Percentiles rank a stretch among this genome's conserved stretches.
Conservation (phyloP, 2,797 vertebrate species). For the Chrosomus eos region DNA sequence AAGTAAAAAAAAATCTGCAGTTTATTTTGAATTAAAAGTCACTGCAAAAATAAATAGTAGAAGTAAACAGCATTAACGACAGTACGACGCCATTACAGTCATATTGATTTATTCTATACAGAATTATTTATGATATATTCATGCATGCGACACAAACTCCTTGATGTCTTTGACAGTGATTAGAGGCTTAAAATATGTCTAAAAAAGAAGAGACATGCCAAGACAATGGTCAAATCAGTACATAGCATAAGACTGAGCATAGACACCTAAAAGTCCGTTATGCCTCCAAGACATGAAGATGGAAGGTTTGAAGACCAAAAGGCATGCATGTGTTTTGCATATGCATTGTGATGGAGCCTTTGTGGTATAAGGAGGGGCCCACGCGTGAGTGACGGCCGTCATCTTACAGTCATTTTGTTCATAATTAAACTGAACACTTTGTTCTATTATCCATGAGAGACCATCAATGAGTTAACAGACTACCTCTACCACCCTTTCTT, state of each 20-base stretch:
- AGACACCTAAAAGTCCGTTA: conserved; percentile 79
- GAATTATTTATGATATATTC: conserved; percentile 43
- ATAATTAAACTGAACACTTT: conserved; percentile 83
- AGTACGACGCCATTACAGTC: conserved; percentile 9
- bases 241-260: conserved; percentile 68
- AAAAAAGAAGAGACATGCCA: conserved; percentile 58
- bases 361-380: conserved; percentile 27
- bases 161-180: conserved; percentile 69
- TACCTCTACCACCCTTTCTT: conserved; percentile 62
- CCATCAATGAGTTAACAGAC: conserved; percentile 74
- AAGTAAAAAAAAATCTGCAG: conserved; percentile 83
- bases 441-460: conserved; percentile 85
- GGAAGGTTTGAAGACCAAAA: conserved; percentile 69
- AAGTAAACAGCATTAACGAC: conserved; percentile 58
- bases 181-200: conserved; percentile 62
- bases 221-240: conserved; percentile 66
- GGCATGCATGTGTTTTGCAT: conserved; percentile 76
- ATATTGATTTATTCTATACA: not conserved
- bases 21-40: conserved; percentile 87
- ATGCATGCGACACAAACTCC: conserved; percentile 55
- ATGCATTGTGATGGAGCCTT: conserved; percentile 64
- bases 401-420: conserved; percentile 83
- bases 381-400: conserved; percentile 50
- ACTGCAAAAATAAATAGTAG: conserved; percentile 83
- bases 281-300: conserved; percentile 78